These are phyloP conservation scores for Momotus momota DNA, from an alignment of 2,797 vertebrate genomes.

Conservation along the genomic window DNA sequence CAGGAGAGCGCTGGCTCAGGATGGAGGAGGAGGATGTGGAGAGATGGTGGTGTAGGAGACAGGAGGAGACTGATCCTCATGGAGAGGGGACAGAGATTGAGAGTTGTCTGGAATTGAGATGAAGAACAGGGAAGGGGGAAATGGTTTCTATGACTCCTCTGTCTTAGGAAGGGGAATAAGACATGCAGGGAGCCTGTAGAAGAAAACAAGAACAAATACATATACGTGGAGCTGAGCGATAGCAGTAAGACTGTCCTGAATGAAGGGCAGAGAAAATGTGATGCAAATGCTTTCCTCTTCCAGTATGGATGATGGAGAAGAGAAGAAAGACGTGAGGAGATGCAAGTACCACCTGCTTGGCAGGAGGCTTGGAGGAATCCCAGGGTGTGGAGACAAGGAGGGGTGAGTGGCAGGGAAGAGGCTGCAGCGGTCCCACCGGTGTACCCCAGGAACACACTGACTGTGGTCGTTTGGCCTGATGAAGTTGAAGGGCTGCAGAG, in stretches of 20 bases:
- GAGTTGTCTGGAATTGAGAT: background rate
- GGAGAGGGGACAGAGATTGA: too few relatives aligned
- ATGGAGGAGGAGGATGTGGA: background rate
- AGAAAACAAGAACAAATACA: background rate
- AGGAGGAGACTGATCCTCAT: background rate
- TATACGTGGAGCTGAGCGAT: rapidly evolving
- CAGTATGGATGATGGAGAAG: background rate
- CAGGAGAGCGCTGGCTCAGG: background rate
- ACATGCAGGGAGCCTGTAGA: background rate
- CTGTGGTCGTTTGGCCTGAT: background rate
- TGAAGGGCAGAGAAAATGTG: too few relatives aligned
- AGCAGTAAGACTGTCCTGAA: background rate
- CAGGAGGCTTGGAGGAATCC: background rate
- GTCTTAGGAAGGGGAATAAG: background rate
- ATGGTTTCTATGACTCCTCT: background rate
- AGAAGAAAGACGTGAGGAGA: background rate
- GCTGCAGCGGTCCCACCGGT: rapidly evolving
- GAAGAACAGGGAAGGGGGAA: background rate
- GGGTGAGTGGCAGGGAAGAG: background rate
- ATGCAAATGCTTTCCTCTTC: background rate
- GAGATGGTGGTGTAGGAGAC: background rate
- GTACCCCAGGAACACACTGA: rapidly evolving
- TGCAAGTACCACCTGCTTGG: background rate
- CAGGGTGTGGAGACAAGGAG: rapidly evolving
- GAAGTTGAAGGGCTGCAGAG: background rate